Evolutionary conservation across 2,888 invertebrate genomes (phyloP).

Genomic region (Uropetala carovei): DNA sequence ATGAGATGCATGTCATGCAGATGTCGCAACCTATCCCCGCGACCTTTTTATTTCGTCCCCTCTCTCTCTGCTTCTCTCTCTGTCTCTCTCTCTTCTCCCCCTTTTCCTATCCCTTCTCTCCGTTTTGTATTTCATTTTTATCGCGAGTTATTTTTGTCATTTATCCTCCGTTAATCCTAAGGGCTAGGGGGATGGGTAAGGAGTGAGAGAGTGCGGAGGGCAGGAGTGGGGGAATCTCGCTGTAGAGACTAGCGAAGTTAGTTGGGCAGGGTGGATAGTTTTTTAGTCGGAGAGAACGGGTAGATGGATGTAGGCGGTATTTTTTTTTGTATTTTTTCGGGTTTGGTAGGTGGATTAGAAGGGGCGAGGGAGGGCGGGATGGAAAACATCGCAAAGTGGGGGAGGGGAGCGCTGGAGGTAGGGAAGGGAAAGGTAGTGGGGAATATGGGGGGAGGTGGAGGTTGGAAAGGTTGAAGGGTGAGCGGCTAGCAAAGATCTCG

Average conservation of each 20-base stretch:
- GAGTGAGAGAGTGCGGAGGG: not conserved
- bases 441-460: not conserved
- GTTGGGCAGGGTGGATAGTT: not conserved
- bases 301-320: conserved; percentile 24
- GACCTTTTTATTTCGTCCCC: conserved; percentile 54
- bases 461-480: conserved; percentile 57
- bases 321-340: conserved; percentile 5
- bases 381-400: conserved; percentile 42
- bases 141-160: conserved; percentile 45
- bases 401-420: not conserved
- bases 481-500: conserved; percentile 64
- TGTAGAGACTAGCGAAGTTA: not conserved
- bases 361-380: not conserved
- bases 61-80: not conserved
- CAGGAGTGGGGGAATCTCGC: not conserved
- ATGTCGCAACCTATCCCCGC: conserved; percentile 61
- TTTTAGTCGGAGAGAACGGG: not conserved
- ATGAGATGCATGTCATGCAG: conserved; percentile 64
- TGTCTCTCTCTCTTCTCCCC: not conserved
- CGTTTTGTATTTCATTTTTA: not conserved
- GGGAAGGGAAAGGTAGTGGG: conserved; percentile 2
- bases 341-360: not conserved
- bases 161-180: not conserved
- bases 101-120: not conserved
- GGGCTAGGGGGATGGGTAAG: not conserved